Percentiles rank a stretch among this genome's conserved stretches.
These are phyloP conservation scores for Platynereis dumerilii DNA, from an alignment of 2,888 invertebrate genomes.

Conservation along the genomic window DNA sequence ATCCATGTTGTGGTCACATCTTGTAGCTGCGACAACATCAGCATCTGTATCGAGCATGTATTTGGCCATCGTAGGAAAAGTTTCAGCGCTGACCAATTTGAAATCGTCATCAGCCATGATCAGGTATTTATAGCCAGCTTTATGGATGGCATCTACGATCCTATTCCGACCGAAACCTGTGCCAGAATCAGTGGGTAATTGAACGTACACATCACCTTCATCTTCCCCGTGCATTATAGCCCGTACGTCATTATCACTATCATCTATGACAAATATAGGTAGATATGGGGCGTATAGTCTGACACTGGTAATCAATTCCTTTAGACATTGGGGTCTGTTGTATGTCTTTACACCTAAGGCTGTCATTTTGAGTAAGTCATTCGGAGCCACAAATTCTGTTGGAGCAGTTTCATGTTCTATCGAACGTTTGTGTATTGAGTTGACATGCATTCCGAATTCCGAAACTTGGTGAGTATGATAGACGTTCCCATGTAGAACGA, in stretches of 20 bases:
- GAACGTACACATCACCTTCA: neutral
- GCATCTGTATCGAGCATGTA: neutral
- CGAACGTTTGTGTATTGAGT: no score
- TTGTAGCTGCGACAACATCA: constrained; percentile 1
- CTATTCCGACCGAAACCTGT: neutral
- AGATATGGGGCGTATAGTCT: neutral
- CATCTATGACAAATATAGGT: constrained; percentile 1
- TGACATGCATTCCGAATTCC: no score
- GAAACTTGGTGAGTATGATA: no score
- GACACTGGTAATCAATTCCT: neutral
- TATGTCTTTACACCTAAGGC: constrained; percentile 2
- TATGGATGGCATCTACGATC: neutral
- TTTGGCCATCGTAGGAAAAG: neutral
- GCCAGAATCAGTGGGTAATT: neutral
- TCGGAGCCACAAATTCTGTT: neutral
- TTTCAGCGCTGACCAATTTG: neutral
- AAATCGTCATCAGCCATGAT: neutral
- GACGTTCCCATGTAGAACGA: no score
- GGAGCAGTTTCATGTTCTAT: no score
- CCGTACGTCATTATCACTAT: neutral
- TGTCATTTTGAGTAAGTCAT: neutral
- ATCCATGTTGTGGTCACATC: constrained; percentile 1
- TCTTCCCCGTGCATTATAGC: neutral
- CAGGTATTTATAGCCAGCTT: neutral
- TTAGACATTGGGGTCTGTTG: neutral